A percentile compares a stretch with the other conserved stretches of the same genome.
phyloP scores from a whole-genome alignment of 2,888 invertebrate genomes.

The Eurytoma californica region DNA sequence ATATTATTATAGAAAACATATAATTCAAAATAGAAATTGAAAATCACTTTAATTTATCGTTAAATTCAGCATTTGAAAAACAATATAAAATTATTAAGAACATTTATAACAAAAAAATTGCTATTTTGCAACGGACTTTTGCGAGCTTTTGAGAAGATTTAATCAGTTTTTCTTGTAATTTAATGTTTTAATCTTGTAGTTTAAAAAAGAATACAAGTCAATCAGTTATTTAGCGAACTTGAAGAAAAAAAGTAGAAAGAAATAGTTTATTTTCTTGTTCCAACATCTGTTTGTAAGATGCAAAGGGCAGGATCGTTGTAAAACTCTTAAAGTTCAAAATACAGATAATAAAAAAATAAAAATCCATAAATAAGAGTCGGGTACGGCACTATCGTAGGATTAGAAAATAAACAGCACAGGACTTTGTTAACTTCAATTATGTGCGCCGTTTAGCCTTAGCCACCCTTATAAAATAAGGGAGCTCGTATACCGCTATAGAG shows the following conservation, averaged over 20 bases:
- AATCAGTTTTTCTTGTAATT: too few species aligned
- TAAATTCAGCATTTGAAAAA: too few species aligned
- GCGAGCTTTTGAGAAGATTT: too few species aligned
- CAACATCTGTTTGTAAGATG: not conserved
- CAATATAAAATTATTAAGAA: too few species aligned
- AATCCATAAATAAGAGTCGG: conserved; percentile 45
- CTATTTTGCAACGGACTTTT: too few species aligned
- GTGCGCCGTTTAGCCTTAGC: conserved; percentile 7
- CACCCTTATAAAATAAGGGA: not conserved
- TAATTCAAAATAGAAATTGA: too few species aligned
- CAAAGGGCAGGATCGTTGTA: conserved; percentile 1
- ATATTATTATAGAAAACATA: too few species aligned
- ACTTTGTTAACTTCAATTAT: conserved; percentile 48
- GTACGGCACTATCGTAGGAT: not conserved
- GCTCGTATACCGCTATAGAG: not conserved
- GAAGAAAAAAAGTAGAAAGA: not conserved
- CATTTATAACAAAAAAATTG: too few species aligned
- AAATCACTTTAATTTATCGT: too few species aligned
- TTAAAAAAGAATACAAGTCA: too few species aligned
- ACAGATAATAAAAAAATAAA: conserved; percentile 46
- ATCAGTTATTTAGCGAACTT: too few species aligned
- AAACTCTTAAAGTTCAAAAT: conserved; percentile 21
- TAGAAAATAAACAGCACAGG: not conserved
- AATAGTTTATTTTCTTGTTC: conserved; percentile 20
- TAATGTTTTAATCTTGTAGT: too few species aligned